These are phyloP conservation scores for Datnioides undecimradiatus DNA, from an alignment of 2,113 vertebrate genomes.

Conservation along the genomic window DNA sequence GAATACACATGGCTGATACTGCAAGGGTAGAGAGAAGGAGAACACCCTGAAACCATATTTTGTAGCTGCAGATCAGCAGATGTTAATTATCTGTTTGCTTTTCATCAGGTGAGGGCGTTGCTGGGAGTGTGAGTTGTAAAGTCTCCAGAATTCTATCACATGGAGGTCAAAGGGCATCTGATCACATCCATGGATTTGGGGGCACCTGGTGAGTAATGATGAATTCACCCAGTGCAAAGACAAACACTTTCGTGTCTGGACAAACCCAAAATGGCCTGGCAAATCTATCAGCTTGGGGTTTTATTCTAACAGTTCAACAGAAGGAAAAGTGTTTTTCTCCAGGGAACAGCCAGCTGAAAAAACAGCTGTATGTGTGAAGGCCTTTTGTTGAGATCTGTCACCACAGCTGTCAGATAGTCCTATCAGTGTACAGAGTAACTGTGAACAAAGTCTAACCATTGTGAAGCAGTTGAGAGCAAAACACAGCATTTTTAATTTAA, in stretches of 20 bases:
- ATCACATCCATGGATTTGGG: conserved; percentile 86
- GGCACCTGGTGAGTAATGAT: conserved; percentile 83
- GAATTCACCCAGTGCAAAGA: neutral
- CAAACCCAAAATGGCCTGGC: conserved; percentile 41
- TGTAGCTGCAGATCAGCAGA: neutral
- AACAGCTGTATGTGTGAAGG: conserved; percentile 63
- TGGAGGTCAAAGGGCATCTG: conserved; percentile 91
- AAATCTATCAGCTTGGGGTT: conserved; percentile 33
- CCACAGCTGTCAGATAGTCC: conserved; percentile 64
- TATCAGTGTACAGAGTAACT: conserved; percentile 27
- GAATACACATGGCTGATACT: conserved; percentile 61
- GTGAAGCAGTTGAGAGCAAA: conserved; percentile 2
- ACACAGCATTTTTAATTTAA: neutral
- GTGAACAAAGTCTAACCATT: conserved; percentile 12
- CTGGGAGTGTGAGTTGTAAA: conserved; percentile 63
- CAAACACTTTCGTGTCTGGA: conserved; percentile 14
- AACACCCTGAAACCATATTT: neutral
- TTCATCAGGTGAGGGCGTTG: conserved; percentile 75
- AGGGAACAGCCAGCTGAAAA: conserved; percentile 59
- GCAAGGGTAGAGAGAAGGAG: conserved; percentile 53
- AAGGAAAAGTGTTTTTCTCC: conserved; percentile 53
- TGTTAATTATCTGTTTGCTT: neutral
- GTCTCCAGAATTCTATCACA: conserved; percentile 75
- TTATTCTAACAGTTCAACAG: conserved; percentile 37
- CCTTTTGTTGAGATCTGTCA: conserved; percentile 55